Evolutionary conservation across 1,140 invertebrate species (phyloP), one percentile per base, ranked within the genome.

Genomic region (Penaeus indicus): DNA sequence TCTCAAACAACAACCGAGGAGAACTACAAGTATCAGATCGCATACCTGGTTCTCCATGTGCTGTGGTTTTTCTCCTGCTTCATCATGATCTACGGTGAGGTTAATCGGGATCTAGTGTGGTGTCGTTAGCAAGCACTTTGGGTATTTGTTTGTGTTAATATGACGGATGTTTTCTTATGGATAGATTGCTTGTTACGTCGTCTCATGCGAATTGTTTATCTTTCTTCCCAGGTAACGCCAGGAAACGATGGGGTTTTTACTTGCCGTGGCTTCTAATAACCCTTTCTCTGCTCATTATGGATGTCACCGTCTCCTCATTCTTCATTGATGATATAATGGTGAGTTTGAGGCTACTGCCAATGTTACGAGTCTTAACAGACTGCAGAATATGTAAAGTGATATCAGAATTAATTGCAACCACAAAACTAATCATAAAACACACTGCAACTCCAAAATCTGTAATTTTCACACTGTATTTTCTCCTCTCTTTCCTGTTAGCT

Each of bases 161-260:
- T 54, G 4, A 54, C 16, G 10, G 54, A 0, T 13, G 54, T 54
- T 13, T 7, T 54, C 1, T 11, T 42, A 42, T 42, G 38, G 38
- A 8, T 42, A 0, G 38, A 7, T 42, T 42, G 38, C 7, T 47
- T 72, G 67, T 25, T 75, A 80, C 32, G 54, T 42, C 16, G 78
- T 10, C 38, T 13, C 21, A 79, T 11, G 27, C 77, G 11, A 19
- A 32, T 47, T 5, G 32, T 21, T 62, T 32, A 16, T 61, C 13
- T 19, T 19, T 60, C 22, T 77, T 78, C n/a, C 38, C 85, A 86
- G 85, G 85, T 25, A 86, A 86, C 25, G 85, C 85, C 42, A 42
- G 85, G 85, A 86, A 86, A 27, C 62, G n/a, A 18, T 86, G 85
- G 85, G 77, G 77, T 47, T 81, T 72, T 61, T 86, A 86, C 85